Evolutionary conservation across 2,797 vertebrate species (phyloP).

Genomic region (Notolepis coatsorum): DNA sequence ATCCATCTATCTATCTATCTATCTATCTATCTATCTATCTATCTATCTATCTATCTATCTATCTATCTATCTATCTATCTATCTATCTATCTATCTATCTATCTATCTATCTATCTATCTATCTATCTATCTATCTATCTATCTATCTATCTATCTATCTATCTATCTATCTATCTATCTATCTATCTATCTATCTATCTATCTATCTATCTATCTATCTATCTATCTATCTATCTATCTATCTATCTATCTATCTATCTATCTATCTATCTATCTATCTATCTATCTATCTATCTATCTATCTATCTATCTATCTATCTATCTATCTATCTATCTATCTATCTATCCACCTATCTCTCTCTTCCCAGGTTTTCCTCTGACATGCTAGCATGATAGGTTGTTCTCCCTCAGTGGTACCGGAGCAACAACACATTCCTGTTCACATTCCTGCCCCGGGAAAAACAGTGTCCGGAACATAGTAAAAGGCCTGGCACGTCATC

Average conservation of each 20-base stretch:
- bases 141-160: too few species aligned
- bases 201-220: not conserved
- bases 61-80: too few species aligned
- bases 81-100: too few species aligned
- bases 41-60: too few species aligned
- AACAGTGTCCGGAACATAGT: constrained; percentile 81
- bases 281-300: constrained; percentile 12
- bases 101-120: too few species aligned
- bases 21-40: too few species aligned
- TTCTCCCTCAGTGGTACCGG: constrained; percentile 71
- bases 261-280: not conserved
- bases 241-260: constrained; percentile 7
- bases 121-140: too few species aligned
- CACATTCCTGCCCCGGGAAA: constrained; percentile 81
- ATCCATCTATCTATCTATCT: too few species aligned
- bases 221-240: not conserved
- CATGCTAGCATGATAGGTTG: constrained; percentile 60
- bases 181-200: not conserved
- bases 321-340: not conserved
- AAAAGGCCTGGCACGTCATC: constrained; percentile 78
- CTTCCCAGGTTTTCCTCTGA: constrained; percentile 44
- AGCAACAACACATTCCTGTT: constrained; percentile 85
- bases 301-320: constrained; percentile 12
- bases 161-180: not conserved
- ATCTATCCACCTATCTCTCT: constrained; percentile 1